Evolutionary conservation across 2,797 vertebrate genomes (phyloP).

Genomic region (Cephalopachus bancanus): DNA sequence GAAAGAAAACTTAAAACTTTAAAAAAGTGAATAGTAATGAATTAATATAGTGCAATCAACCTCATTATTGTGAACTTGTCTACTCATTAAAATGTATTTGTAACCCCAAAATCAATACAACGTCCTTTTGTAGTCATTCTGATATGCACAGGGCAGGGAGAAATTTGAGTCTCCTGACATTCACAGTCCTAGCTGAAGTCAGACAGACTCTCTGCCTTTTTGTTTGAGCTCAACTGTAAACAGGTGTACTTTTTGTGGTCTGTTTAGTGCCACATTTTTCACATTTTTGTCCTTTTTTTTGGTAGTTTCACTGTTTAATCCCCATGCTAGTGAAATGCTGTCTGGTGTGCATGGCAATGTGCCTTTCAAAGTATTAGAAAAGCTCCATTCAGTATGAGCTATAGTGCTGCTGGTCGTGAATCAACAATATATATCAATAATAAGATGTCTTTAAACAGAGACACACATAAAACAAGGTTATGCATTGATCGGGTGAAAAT

Average conservation of each 20-base stretch:
- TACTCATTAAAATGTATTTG: not conserved
- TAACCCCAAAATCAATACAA: not conserved
- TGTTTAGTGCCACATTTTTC: not conserved
- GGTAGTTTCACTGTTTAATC: not conserved
- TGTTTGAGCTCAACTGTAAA: not conserved
- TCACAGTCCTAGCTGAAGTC: not conserved
- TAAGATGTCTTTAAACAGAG: not conserved
- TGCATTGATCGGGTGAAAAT: not conserved
- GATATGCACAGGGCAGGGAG: not conserved
- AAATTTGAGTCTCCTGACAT: too few species aligned
- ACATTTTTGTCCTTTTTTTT: conserved; percentile 11
- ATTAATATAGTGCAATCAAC: not conserved
- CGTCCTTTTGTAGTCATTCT: not conserved
- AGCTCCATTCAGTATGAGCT: not conserved
- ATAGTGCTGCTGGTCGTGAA: not conserved
- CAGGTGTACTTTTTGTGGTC: not conserved
- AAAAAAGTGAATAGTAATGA: not conserved
- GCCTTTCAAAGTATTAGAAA: not conserved
- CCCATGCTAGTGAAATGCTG: not conserved
- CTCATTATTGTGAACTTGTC: not conserved
- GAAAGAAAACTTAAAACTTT: conserved; percentile 20
- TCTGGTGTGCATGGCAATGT: not conserved
- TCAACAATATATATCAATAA: fast-evolving
- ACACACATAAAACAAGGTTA: not conserved
- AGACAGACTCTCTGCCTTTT: not conserved